These are phyloP conservation scores for Lamellibrachia satsuma DNA, from an alignment of 2,888 invertebrate genomes.

Conservation along the genomic window DNA sequence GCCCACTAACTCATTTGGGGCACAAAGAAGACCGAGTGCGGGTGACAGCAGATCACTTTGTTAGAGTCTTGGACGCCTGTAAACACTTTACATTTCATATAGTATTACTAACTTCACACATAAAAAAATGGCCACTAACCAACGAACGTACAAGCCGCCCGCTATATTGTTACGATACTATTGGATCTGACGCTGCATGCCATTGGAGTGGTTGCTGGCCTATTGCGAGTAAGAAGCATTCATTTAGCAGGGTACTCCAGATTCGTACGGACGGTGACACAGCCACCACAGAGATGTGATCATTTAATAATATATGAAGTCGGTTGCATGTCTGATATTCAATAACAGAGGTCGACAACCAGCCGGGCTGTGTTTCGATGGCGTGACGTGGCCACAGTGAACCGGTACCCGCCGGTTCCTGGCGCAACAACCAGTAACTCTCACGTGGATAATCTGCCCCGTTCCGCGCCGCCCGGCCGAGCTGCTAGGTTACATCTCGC, in stretches of 20 bases:
- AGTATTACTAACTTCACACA: too few relatives aligned
- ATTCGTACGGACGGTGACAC: not conserved
- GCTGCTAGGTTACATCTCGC: not conserved
- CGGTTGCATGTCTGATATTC: not conserved
- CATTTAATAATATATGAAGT: not conserved
- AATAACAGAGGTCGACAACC: not conserved
- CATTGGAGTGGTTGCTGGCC: not conserved
- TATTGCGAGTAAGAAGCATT: not conserved
- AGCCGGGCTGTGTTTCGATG: not conserved
- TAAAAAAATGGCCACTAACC: too few relatives aligned
- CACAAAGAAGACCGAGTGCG: too few relatives aligned
- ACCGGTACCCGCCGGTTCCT: not conserved
- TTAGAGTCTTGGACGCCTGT: too few relatives aligned
- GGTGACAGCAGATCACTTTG: too few relatives aligned
- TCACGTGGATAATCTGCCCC: not conserved
- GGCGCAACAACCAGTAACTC: not conserved
- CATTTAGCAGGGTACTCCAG: not conserved
- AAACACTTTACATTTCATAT: too few relatives aligned
- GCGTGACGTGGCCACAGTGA: not conserved
- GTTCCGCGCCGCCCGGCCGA: not conserved
- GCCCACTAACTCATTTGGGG: too few relatives aligned
- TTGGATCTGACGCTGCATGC: not conserved
- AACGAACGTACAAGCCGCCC: too few relatives aligned
- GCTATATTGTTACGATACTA: not conserved
- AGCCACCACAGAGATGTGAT: not conserved